Conservation (phyloP, 23 tunicate genomes). For the Halocynthia aurantium region DNA sequence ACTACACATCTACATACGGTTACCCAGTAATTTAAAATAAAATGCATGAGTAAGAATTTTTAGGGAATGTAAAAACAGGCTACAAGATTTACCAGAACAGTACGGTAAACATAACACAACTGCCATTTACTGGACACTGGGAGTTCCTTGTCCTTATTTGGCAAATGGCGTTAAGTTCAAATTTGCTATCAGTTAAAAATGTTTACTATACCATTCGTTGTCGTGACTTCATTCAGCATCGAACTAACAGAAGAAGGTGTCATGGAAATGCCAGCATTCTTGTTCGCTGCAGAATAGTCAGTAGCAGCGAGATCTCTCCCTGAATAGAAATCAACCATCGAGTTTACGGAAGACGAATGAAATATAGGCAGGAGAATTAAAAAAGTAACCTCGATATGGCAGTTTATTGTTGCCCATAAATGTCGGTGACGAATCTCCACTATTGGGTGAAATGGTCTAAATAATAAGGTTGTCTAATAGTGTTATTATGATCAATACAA, state of each 20-base stretch:
- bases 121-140: no score
- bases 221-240: slow-evolving; percentile 9
- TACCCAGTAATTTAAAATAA: no score
- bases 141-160: no score
- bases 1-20: no score
- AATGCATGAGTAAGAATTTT: no score
- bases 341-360: neutral
- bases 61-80: no score
- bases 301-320: neutral
- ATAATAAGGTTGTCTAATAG: no score
- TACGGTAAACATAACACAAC: no score
- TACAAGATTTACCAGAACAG: no score
- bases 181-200: no score
- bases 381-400: neutral
- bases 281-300: neutral
- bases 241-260: neutral
- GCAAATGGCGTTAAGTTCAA: no score
- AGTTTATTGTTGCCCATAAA: slow-evolving; percentile 3
- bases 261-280: neutral
- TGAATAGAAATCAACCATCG: neutral
- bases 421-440: neutral
- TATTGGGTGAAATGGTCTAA: neutral
- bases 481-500: no score
- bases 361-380: neutral
- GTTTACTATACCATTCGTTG: neutral